Base-by-base conservation (phyloP, 2,113 vertebrate species). In the Actenoides lindsayi region DNA sequence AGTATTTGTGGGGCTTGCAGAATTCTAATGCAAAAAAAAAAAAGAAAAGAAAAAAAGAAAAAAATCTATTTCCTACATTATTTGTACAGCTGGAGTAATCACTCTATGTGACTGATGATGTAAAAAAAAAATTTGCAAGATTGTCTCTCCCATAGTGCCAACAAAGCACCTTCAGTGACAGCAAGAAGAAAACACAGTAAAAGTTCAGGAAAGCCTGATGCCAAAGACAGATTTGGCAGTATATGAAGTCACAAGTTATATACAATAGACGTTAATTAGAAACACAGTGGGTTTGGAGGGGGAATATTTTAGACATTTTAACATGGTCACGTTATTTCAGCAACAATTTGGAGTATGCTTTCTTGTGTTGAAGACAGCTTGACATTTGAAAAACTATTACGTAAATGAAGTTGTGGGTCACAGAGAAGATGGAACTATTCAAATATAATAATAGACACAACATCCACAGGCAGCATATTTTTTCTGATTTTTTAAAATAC, bases 61-160 rank as follows among this genome's bases (percentile, higher is more conserved):
- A 97, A 98, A 98, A 89, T 97, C 97, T 90, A 97, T 98, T 98
- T 98, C 97, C 98, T 97, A 91, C 97, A 76, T 96, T 98, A 97
- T 98, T 98, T 98, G 97, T 96, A 97, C 98, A 98, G 98, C 98
- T 98, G 98, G 97, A 97, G 94, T 91, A 97, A 97, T 97, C 97
- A 83, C 89, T 77, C 87, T 93, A 86, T 87, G 93, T 70, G 88
- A 96, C 82, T 3, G 4, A 70, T 93, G 94, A 93, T 84, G 92
- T 80, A 39, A 90, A 92, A 83, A 89, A 70, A 74, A 78, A 82
- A 50, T 50, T 39, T 44, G 44, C n/a, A 19, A 73, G 84, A 91
- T 84, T 94, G 76, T 97, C 75, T 97, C 37, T 81, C 89, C 69
- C 89, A 68, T 92, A 56, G 67, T 16, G 18, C 77, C 65, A 19